These are phyloP conservation scores for Pygoscelis antarcticus DNA, from an alignment of 2,113 vertebrate species.

Conservation along the genomic window DNA sequence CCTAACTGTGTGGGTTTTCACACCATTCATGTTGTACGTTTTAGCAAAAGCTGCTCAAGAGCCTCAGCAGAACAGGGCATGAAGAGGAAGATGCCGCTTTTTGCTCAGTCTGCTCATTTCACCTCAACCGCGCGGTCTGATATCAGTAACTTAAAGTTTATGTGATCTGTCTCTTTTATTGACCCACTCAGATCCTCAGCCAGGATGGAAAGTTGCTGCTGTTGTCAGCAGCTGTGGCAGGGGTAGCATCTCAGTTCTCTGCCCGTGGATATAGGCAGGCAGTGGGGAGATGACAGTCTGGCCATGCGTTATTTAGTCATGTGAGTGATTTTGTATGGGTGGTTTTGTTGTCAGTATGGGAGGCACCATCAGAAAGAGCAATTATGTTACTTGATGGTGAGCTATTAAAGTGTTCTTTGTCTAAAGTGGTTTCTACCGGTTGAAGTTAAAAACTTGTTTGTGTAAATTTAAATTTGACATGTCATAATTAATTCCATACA, in stretches of 20 bases:
- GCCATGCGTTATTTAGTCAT: neutral
- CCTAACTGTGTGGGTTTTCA: neutral
- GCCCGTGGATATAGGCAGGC: neutral
- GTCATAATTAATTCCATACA: neutral
- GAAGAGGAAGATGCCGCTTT: neutral
- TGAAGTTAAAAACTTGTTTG: neutral
- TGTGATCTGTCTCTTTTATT: neutral
- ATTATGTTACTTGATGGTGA: neutral
- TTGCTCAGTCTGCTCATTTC: neutral
- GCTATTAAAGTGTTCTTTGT: neutral
- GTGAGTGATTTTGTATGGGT: neutral
- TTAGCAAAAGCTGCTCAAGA: neutral
- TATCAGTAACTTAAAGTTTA: neutral
- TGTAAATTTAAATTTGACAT: neutral
- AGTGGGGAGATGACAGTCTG: neutral
- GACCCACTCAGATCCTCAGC: neutral
- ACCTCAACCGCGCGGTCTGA: neutral
- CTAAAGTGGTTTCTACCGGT: neutral
- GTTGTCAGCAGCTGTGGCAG: neutral
- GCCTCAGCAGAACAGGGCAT: neutral
- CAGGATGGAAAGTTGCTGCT: neutral
- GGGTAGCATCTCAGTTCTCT: neutral
- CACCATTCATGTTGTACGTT: neutral
- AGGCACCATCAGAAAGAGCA: neutral
- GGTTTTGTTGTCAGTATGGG: neutral